Base-by-base conservation (phyloP, 2,888 invertebrate genomes). In the Melolontha melolontha region DNA sequence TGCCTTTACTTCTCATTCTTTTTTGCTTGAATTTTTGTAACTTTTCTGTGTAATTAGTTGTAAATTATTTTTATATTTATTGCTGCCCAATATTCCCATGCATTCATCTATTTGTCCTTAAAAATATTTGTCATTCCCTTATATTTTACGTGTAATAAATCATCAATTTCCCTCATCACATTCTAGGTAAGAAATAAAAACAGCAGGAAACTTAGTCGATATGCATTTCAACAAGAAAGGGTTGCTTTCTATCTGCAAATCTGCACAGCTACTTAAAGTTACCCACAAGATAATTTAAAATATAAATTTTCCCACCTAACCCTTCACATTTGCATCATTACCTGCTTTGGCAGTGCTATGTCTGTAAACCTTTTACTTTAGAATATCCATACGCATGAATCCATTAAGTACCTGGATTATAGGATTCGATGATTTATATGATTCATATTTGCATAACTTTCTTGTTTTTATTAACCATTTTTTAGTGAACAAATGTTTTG, bases 321-420 rank as follows among this genome's bases (percentile, higher is more conserved):
- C 59, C 47, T 47, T 16, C 29, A n/a, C 14, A n/a, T 47, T 47
- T 17, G 14, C 49, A 47, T 27, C 22, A 62, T 34, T 62, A 62
- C 57, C 57, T 57, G 57, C 57, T 7, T 22, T 12, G 17, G 8
- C 29, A 47, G 29, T 44, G 47, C 10, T 29, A 39, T 27, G 22
- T 41, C 22, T 22, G 34, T 14, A 44, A 12, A 57, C 16, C 47
- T 17, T 62, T 47, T 42, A 41, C 42, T 42, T 41, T 41, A 40
- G 17, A 17, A 55, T 40, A 12, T 62, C 47, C 59, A 62, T 62
- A 62, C 34, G 34, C 27, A 62, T 62, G 47, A 39, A 47, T 34
- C 47, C 39, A 62, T 49, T 47, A 62, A 62, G 47, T 16, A 62
- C 47, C 59, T 39, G 47, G 34, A 62, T 49, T 62, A 47, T 14